A percentile compares a stretch with the other conserved stretches of the same genome.
These are phyloP conservation scores for Drosophila buzzatii DNA, from an alignment of 2,888 invertebrate genomes.

Conservation along the genomic window DNA sequence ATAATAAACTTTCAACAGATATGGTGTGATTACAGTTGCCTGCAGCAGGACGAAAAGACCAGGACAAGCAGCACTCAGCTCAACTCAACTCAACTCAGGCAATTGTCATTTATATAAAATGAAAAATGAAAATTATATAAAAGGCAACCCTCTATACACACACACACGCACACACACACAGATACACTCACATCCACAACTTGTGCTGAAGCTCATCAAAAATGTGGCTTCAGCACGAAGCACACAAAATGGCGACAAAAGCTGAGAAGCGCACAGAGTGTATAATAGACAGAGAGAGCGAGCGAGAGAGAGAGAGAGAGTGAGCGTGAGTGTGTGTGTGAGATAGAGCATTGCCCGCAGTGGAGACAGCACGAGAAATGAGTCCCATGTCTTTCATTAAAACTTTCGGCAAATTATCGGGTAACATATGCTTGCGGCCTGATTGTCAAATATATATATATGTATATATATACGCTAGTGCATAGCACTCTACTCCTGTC, in stretches of 20 bases:
- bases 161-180: slow-evolving; percentile 18
- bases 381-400: slow-evolving; percentile 85
- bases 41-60: slow-evolving; percentile 25
- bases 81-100: slow-evolving; percentile 38
- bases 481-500: not conserved
- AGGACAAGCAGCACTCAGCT: not conserved
- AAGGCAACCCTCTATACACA: slow-evolving; percentile 40
- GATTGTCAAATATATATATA: slow-evolving; percentile 68
- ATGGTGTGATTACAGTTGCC: slow-evolving; percentile 79
- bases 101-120: slow-evolving; percentile 75
- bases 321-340: not conserved
- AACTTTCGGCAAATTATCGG: slow-evolving; percentile 85
- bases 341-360: slow-evolving; percentile 22
- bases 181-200: slow-evolving; percentile 23
- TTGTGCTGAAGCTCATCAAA: slow-evolving; percentile 74
- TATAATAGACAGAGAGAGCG: not conserved
- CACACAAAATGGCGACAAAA: slow-evolving; percentile 73
- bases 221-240: slow-evolving; percentile 64
- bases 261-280: slow-evolving; percentile 33
- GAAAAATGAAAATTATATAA: slow-evolving; percentile 64
- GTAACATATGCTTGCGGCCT: slow-evolving; percentile 85
- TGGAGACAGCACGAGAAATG: slow-evolving; percentile 78
- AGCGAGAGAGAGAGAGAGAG: not conserved
- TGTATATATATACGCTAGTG: slow-evolving; percentile 5
- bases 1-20: slow-evolving; percentile 79